Conservation (phyloP, 2,888 invertebrate species). For the Leptogaster cylindrica region DNA sequence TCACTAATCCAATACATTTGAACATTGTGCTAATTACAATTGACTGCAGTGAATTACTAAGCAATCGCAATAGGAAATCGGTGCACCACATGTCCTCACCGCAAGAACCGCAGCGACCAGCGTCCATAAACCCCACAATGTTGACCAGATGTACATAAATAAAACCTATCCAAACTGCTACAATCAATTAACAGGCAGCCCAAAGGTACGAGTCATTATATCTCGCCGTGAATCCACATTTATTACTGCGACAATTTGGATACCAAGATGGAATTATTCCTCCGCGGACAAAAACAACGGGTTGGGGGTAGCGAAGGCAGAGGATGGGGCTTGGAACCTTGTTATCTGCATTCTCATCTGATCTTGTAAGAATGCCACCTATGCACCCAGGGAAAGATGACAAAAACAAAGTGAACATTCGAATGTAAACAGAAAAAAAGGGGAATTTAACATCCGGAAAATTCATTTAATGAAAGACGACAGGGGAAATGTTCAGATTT, state of each 20-base stretch:
- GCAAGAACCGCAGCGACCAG: too few species aligned
- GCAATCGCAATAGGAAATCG: too few species aligned
- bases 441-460: constrained; percentile 18
- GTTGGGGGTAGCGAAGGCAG: neutral
- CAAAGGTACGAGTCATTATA: constrained; percentile 47
- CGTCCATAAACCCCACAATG: too few species aligned
- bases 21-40: too few species aligned
- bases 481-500: constrained; percentile 37
- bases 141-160: constrained; percentile 25
- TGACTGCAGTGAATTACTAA: too few species aligned
- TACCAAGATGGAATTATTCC: constrained; percentile 26
- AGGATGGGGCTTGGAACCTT: constrained; percentile 2
- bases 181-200: constrained; percentile 27
- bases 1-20: too few species aligned
- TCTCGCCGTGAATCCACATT: constrained; percentile 50
- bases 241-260: constrained; percentile 45
- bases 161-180: constrained; percentile 27
- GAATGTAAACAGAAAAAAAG: constrained; percentile 13
- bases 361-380: constrained; percentile 26
- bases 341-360: constrained; percentile 26
- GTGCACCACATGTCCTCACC: too few species aligned
- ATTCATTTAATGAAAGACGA: constrained; percentile 36
- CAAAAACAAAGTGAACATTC: constrained; percentile 18
- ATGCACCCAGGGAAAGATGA: constrained; percentile 17
- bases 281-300: neutral